These are phyloP conservation scores for Xestia ashworthii DNA, from an alignment of 2,888 invertebrate genomes.

Conservation along the genomic window DNA sequence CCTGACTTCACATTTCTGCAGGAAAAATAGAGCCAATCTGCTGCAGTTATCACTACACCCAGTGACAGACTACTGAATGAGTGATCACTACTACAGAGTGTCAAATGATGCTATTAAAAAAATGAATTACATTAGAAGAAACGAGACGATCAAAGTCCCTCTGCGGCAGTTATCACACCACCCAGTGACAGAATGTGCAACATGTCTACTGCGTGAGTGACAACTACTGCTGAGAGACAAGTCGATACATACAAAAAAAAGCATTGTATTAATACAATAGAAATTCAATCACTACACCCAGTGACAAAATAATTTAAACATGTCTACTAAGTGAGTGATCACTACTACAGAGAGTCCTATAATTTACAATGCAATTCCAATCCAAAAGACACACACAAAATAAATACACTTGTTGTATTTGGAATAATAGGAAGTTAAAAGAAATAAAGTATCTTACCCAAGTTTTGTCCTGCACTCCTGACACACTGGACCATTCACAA, in stretches of 20 bases:
- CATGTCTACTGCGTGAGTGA: constrained; percentile 53
- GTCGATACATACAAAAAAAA: background rate
- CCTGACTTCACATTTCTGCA: no score
- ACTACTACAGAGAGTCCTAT: background rate
- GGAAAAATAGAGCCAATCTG: no score
- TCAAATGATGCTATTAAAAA: background rate
- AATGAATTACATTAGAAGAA: background rate
- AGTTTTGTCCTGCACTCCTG: no score
- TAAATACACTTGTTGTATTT: no score
- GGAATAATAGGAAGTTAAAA: no score
- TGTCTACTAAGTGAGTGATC: constrained; percentile 51
- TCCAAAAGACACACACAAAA: no score
- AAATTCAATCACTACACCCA: background rate
- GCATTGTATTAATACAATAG: no score
- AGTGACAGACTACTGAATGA: background rate
- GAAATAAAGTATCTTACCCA: no score
- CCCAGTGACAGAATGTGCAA: constrained; percentile 70
- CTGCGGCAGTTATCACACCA: constrained; percentile 59
- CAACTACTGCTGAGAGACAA: background rate
- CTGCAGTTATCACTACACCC: no score
- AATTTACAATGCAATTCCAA: background rate
- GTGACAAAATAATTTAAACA: constrained; percentile 50
- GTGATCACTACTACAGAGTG: background rate
- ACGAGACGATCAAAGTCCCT: constrained; percentile 17
- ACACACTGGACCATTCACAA: no score